Base-by-base conservation (phyloP, 1,140 invertebrate genomes). In the Pseudomyrmex pallidus region DNA sequence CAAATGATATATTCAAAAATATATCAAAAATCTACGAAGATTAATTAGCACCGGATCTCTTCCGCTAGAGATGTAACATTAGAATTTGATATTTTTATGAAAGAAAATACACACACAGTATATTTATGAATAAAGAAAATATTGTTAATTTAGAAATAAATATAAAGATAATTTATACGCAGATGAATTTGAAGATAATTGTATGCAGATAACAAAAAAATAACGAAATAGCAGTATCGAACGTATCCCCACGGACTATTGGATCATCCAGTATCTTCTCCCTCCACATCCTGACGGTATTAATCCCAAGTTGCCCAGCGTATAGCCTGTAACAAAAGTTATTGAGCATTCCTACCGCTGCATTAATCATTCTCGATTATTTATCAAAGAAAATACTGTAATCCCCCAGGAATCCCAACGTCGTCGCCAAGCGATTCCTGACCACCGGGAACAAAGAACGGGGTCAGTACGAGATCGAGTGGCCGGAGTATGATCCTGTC, bases 401-500 rank as follows among this genome's bases (percentile, higher is more conserved):
- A 80, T 70, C 61, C 76, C 56, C 4, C 91, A 97, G 97, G 56
- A 97, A 97, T 91, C 97, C 97, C 0, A 97, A 98, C 87, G 95
- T 83, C 87, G 95, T 83, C 95, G 22, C 96, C 95, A 63, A 96
- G 94, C 93, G 94, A 76, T 94, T 94, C 93, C 92, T 95, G 54
- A 96, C 94, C 10, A 93, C 95, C 2, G 95, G 95, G 85, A 93
- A 93, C 62, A 95, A 95, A 78, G 95, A 96, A 67, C 96, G 96
- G 96, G 94, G 93, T 76, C 95, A 96, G 85, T 97, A 96, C 87
- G 96, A 97, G 66, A 91, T 96, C 9, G 96, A 97, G 59, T 98
- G 98, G 98, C 97, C 97, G 0, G 95, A 96, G 73, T 98, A 97
- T 87, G 96, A 97, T 87, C 92, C 94, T 2, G 93, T 95, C 1